Conservation (phyloP, 2,888 invertebrate genomes). For the Chesias legatella region DNA sequence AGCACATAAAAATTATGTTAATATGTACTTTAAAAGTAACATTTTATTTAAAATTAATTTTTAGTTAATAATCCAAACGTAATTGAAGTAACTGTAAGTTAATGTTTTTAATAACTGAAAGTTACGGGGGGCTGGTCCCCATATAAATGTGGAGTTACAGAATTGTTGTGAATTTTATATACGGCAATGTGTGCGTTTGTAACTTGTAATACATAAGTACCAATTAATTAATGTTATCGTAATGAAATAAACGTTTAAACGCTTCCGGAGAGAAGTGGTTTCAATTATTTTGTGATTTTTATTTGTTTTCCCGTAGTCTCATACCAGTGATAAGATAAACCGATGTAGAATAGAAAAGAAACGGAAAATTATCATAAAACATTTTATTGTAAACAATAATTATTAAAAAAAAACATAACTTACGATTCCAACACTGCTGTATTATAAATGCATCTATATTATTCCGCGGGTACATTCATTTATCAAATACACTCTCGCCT, state of each 20-base stretch:
- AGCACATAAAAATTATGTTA: constrained; percentile 6
- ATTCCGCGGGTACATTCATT: constrained; percentile 37
- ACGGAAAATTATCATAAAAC: constrained; percentile 53
- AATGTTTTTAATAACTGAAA: constrained; percentile 52
- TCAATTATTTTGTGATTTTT: constrained; percentile 22
- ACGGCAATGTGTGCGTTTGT: constrained; percentile 49
- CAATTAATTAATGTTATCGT: constrained; percentile 57
- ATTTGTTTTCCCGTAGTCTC: background rate
- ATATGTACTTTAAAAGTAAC: constrained; percentile 20
- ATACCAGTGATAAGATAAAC: constrained; percentile 5
- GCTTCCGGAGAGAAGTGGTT: constrained; percentile 38
- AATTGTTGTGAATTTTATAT: constrained; percentile 71
- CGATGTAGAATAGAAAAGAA: no score
- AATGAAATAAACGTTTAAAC: constrained; percentile 45
- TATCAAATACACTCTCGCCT: constrained; percentile 21
- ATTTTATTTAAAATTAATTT: constrained; percentile 1
- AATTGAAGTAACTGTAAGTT: constrained; percentile 23
- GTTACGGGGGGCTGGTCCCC: constrained; percentile 71
- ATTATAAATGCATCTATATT: constrained; percentile 67
- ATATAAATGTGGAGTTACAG: constrained; percentile 51
- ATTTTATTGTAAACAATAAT: constrained; percentile 79
- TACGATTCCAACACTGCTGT: constrained; percentile 70
- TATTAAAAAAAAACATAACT: constrained; percentile 65
- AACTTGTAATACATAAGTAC: constrained; percentile 50
- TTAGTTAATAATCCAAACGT: constrained; percentile 33